These are phyloP conservation scores for Lichenostomus cassidix DNA, from an alignment of 2,113 vertebrate genomes.

Conservation along the genomic window DNA sequence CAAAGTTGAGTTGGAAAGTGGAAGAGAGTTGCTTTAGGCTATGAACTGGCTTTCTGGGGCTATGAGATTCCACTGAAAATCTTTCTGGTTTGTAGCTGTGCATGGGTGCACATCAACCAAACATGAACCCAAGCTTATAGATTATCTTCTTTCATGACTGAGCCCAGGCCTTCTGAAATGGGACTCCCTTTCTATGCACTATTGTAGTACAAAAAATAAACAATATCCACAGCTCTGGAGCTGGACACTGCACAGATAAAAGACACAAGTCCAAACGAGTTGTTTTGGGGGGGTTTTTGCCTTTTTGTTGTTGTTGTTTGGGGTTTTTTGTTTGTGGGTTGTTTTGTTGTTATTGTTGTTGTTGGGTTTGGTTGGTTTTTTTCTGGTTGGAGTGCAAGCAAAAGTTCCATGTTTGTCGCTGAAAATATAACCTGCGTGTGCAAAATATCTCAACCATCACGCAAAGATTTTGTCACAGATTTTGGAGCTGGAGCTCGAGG, in stretches of 20 bases:
- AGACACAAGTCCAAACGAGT: neutral
- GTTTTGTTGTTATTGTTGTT: neutral
- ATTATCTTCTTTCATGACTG: neutral
- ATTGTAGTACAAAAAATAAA: neutral
- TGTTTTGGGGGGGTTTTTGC: no score
- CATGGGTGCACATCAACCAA: neutral
- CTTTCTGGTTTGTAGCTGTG: neutral
- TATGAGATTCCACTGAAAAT: neutral
- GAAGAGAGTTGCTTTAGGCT: neutral
- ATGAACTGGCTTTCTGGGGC: neutral
- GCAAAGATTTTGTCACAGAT: neutral
- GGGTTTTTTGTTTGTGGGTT: no score
- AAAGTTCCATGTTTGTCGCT: neutral
- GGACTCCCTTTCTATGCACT: rapidly evolving
- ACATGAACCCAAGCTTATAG: neutral
- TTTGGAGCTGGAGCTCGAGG: neutral
- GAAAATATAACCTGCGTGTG: neutral
- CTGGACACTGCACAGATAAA: neutral
- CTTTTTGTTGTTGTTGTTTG: no score
- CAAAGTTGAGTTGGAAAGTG: neutral
- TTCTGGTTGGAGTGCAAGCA: neutral
- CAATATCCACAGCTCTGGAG: neutral
- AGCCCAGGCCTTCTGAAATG: neutral
- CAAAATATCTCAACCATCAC: neutral
- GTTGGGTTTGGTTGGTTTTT: no score